Evolutionary conservation across 2,113 vertebrate species (phyloP).

Genomic region (Motacilla tschutschensis): DNA sequence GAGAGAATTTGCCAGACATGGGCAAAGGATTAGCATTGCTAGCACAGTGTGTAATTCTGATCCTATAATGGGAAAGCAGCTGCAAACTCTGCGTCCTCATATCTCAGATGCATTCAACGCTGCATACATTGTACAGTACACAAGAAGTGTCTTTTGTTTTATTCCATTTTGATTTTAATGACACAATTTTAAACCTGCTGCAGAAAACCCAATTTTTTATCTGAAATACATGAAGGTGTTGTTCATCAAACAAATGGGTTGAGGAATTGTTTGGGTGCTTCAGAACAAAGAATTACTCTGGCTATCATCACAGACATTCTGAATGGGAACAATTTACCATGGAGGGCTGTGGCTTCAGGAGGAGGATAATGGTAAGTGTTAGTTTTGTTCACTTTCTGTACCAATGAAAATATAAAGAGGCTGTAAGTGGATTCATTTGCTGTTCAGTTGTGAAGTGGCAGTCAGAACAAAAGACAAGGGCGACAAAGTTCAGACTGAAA

Average conservation of each 20-base stretch:
- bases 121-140: accelerated
- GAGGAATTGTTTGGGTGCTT: background rate
- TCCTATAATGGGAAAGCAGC: background rate
- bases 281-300: background rate
- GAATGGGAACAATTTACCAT: background rate
- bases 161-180: background rate
- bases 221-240: background rate
- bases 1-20: background rate
- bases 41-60: background rate
- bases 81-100: background rate
- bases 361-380: background rate
- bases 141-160: background rate
- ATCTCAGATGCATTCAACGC: background rate
- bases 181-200: background rate
- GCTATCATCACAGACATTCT: background rate
- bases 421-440: slow-evolving; percentile 12
- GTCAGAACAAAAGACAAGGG: background rate
- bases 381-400: slow-evolving; percentile 25
- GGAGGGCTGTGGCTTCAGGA: background rate
- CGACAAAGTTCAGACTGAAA: slow-evolving; percentile 3
- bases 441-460: background rate
- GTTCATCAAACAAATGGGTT: background rate
- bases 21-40: background rate
- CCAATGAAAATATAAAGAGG: slow-evolving; percentile 8
- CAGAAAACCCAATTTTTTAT: background rate